Evolutionary conservation across 1,140 invertebrate genomes (phyloP), one percentile per base, ranked within the genome.

Genomic region (Harlomillsia oculata): DNA sequence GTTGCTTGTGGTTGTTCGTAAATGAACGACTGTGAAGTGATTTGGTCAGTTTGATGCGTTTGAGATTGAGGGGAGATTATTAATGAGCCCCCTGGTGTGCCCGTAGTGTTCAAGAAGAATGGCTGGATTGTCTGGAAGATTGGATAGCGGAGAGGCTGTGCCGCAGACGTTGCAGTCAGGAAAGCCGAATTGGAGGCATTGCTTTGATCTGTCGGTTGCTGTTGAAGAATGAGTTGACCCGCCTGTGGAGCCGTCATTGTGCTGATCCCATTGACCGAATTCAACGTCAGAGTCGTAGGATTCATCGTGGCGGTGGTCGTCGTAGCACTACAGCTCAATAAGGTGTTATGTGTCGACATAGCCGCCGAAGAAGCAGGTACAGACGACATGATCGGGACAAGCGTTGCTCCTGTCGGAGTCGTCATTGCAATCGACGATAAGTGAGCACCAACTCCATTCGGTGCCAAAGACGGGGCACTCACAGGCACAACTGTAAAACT

Each of bases 41-140:
- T 20, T 1, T 28, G 21, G 14, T 49, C 36, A 16, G 56, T n/a
- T 16, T 50, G 40, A 29, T 32, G 28, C 23, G 48, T 49, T 13
- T 36, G 21, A 18, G 34, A 44, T 28, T 62, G 52, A 6, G 64
- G 60, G 25, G 54, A 49, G 20, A 62, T 57, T 23, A 65, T 60
- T 32, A 65, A 21, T 30, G 48, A 46, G n/a, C 52, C 43, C 14
- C 61, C 56, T 43, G 36, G 32, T 16, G 20, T 39, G 25, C 56
- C 59, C 25, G 55, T 46, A 29, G 59, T 48, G 51, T 65, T 65
- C 13, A 65, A 34, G 41, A 62, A 62, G 20, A 65, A 40, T 30
- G 64, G 64, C 28, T 65, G 64, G 20, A 65, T 59, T 26, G 64
- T 65, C 44, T 65, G 64, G 26, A 65, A 58, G 39, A 65, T 34